These are phyloP conservation scores for Staurois parvus DNA, from an alignment of 2,797 vertebrate species.

Conservation along the genomic window DNA sequence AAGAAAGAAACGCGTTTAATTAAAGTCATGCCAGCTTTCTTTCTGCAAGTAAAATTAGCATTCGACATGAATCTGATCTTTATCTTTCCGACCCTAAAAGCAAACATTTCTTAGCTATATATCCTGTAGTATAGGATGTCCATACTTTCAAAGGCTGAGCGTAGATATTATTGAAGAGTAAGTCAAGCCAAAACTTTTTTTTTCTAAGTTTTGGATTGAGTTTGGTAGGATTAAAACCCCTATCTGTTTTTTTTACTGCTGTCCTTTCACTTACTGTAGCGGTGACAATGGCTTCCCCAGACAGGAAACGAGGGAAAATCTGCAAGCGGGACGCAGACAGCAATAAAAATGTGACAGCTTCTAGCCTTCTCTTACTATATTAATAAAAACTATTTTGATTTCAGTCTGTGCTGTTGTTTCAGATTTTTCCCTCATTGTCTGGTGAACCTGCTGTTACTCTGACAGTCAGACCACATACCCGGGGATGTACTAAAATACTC, in stretches of 20 bases:
- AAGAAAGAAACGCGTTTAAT: neutral
- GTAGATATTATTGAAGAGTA: neutral
- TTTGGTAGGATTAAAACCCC: too few relatives aligned
- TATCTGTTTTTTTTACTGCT: too few relatives aligned
- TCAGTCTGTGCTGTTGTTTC: too few relatives aligned
- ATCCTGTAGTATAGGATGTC: neutral
- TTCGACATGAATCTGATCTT: constrained; percentile 22
- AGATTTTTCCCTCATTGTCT: too few relatives aligned
- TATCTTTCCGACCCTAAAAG: constrained; percentile 22
- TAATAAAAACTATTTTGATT: too few relatives aligned
- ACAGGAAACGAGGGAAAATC: neutral
- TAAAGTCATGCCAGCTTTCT: constrained; percentile 35
- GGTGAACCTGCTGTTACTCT: too few relatives aligned
- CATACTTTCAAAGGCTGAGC: neutral
- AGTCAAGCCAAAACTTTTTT: neutral
- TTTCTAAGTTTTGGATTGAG: neutral
- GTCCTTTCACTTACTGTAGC: too few relatives aligned
- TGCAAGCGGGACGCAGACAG: neutral
- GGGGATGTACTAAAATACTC: too few relatives aligned
- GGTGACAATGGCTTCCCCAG: neutral
- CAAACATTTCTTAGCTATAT: constrained; percentile 7
- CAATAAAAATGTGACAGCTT: neutral
- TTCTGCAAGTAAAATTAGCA: constrained; percentile 37
- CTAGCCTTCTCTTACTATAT: too few relatives aligned
- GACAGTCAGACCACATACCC: too few relatives aligned